Evolutionary conservation across 2,888 invertebrate species (phyloP).

Genomic region (Synanthedon vespiformis): DNA sequence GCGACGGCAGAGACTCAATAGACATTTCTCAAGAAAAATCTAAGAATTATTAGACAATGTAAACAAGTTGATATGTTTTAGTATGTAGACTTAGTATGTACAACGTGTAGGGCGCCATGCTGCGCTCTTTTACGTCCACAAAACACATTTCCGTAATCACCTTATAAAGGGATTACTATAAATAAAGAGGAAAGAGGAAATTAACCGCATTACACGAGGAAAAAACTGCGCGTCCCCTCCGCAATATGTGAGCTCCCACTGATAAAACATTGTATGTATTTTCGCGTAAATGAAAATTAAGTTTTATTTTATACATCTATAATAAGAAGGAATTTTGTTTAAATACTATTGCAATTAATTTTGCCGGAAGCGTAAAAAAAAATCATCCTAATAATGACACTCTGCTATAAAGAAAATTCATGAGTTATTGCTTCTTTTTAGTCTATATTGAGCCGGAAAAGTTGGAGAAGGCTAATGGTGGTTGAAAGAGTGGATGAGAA

Average conservation of each 20-base stretch:
- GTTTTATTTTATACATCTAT: constrained; percentile 37
- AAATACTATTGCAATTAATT: no score
- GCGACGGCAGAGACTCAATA: no score
- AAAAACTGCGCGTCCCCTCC: constrained; percentile 57
- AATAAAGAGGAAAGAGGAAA: constrained; percentile 71
- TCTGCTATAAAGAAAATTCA: no score
- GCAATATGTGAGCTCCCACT: constrained; percentile 67
- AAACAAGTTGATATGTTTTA: not conserved
- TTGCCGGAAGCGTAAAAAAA: no score
- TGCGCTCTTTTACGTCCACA: constrained; percentile 67
- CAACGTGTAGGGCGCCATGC: constrained; percentile 47
- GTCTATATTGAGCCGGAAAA: no score
- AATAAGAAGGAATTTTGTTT: no score
- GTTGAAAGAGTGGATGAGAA: no score
- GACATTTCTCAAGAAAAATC: no score
- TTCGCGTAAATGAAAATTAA: constrained; percentile 62
- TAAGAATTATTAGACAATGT: no score
- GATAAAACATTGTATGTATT: constrained; percentile 64
- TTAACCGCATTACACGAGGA: constrained; percentile 67
- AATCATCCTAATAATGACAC: no score
- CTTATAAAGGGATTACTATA: constrained; percentile 72
- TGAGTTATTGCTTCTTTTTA: no score
- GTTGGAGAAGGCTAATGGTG: no score
- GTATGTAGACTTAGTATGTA: constrained; percentile 26
- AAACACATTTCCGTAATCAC: constrained; percentile 71